Evolutionary conservation across 2,888 invertebrate genomes (phyloP).

Genomic region (Acleris cristana): DNA sequence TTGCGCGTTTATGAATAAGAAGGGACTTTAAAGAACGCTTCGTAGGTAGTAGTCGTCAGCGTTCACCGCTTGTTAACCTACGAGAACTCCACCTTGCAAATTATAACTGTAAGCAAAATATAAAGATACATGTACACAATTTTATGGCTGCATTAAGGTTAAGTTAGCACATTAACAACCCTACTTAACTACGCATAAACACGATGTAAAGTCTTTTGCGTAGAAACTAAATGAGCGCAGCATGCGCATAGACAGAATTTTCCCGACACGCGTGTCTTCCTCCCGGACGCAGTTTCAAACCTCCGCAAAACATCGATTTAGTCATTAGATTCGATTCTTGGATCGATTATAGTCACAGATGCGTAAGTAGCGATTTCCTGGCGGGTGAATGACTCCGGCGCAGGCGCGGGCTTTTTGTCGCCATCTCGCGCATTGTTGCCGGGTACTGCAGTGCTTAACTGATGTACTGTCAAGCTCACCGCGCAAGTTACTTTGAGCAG

Average conservation of each 20-base stretch:
- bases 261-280: conserved; percentile 19
- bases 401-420: conserved; percentile 41
- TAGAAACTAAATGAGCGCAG: conserved; percentile 10
- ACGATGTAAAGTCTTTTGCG: not conserved
- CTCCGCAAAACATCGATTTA: conserved; percentile 43
- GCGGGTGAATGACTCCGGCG: conserved; percentile 63
- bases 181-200: not conserved
- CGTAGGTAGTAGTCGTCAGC: too few relatives aligned
- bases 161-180: too few relatives aligned
- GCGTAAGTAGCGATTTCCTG: conserved; percentile 62
- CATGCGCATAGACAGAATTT: conserved; percentile 2
- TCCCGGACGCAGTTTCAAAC: conserved; percentile 44
- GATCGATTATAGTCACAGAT: conserved; percentile 48
- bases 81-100: too few relatives aligned
- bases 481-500: not conserved
- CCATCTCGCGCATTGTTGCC: conserved; percentile 55
- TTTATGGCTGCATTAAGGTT: too few relatives aligned
- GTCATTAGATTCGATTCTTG: conserved; percentile 48
- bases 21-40: too few relatives aligned
- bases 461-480: conserved; percentile 11
- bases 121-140: too few relatives aligned
- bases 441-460: conserved; percentile 23
- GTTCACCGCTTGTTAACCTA: too few relatives aligned
- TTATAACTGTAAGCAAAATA: too few relatives aligned
- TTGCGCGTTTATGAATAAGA: too few relatives aligned